These are phyloP conservation scores for Calosoma granatense DNA, from an alignment of 1,140 invertebrate species.

Conservation along the genomic window DNA sequence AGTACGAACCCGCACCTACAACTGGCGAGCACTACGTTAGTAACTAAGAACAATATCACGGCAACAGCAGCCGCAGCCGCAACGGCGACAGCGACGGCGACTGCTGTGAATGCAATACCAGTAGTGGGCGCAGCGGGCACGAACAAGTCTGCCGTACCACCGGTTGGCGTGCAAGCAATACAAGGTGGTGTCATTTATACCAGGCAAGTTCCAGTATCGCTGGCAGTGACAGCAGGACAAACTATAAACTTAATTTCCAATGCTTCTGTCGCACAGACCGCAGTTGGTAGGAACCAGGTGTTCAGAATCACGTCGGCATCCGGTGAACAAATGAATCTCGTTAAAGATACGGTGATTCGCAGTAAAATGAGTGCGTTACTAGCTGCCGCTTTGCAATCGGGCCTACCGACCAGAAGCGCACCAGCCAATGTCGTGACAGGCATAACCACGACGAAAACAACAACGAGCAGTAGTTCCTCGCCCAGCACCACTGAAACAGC, in stretches of 20 bases:
- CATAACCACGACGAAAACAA: neutral
- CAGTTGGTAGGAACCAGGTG: neutral
- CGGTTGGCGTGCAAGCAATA: conserved; percentile 39
- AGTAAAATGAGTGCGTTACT: conserved; percentile 37
- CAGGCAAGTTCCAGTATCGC: conserved; percentile 41
- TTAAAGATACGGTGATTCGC: conserved; percentile 34
- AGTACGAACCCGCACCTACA: neutral
- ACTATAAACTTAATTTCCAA: conserved; percentile 47
- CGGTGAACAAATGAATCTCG: conserved; percentile 29
- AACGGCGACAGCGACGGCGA: conserved; percentile 16
- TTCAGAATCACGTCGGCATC: conserved; percentile 22
- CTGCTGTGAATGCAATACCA: neutral
- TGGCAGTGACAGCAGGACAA: conserved; percentile 40
- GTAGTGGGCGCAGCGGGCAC: neutral
- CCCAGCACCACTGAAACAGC: neutral
- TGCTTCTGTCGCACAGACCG: conserved; percentile 27
- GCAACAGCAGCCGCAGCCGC: conserved; percentile 15
- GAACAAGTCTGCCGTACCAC: neutral
- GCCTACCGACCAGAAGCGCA: conserved; percentile 23
- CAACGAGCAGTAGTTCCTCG: neutral
- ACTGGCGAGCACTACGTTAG: neutral
- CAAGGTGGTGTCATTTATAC: conserved; percentile 51
- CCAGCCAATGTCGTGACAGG: conserved; percentile 4
- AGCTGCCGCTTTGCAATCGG: conserved; percentile 32
- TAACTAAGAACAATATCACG: conserved; percentile 16